phyloP scores from a whole-genome alignment of 2,888 invertebrate species.

The Drosophila austrosaltans region DNA sequence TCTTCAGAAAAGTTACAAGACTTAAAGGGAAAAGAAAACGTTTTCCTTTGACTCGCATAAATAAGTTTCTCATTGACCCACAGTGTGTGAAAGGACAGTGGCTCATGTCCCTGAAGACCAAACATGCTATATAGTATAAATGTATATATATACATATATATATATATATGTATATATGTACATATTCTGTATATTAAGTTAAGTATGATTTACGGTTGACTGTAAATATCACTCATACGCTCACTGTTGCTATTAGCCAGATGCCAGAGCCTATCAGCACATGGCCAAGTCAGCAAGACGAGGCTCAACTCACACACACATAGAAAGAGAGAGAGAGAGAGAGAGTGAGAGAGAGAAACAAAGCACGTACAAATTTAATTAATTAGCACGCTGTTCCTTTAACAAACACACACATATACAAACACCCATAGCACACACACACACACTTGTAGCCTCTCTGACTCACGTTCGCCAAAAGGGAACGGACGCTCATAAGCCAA shows the following conservation, averaged over 20 bases:
- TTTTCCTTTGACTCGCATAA: not conserved
- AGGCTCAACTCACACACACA: constrained; percentile 47
- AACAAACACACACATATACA: constrained; percentile 44
- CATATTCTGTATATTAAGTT: constrained; percentile 54
- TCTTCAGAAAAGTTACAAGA: not conserved
- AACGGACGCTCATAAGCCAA: constrained; percentile 33
- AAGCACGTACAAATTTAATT: constrained; percentile 74
- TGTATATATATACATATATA: not conserved
- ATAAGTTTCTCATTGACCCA: constrained; percentile 14
- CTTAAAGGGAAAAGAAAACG: not conserved
- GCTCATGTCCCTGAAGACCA: constrained; percentile 41
- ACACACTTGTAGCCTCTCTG: constrained; percentile 18
- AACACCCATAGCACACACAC: constrained; percentile 2
- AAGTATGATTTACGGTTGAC: constrained; percentile 70
- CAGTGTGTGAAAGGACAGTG: constrained; percentile 7
- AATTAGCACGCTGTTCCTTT: constrained; percentile 75
- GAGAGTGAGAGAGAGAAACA: constrained; percentile 19
- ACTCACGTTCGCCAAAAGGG: constrained; percentile 58
- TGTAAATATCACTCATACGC: constrained; percentile 59
- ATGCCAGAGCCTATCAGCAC: constrained; percentile 60
- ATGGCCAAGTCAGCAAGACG: constrained; percentile 61
- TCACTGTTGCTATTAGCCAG: constrained; percentile 31
- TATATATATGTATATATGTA: constrained; percentile 17
- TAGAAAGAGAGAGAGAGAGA: constrained; percentile 13
- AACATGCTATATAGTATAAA: constrained; percentile 14